A percentile compares a stretch with the other conserved stretches of the same genome.
phyloP scores from a whole-genome alignment of 2,113 vertebrate genomes.

The Pyxicephalus adspersus region DNA sequence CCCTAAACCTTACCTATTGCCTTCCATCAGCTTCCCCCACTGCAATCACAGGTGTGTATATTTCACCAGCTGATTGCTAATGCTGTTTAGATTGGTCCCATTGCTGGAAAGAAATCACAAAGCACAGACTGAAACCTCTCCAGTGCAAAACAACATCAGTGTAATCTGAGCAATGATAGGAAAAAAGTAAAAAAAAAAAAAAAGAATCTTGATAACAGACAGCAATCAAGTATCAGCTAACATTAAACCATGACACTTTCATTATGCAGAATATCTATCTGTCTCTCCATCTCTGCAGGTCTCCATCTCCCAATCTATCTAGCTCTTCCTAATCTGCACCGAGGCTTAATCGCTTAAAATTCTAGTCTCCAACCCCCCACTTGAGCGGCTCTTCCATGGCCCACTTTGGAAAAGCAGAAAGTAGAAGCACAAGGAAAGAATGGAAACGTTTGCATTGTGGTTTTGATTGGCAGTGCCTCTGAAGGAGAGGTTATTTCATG shows the following conservation, averaged over 20 bases:
- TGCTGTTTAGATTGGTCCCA: too few relatives aligned
- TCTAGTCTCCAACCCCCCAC: neutral
- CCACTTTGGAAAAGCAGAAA: constrained; percentile 53
- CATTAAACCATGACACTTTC: neutral
- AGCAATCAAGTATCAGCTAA: too few relatives aligned
- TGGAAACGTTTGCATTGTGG: constrained; percentile 70
- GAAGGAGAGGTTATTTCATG: constrained; percentile 72
- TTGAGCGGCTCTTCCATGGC: constrained; percentile 2
- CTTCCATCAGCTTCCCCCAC: too few relatives aligned
- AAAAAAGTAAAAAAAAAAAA: too few relatives aligned
- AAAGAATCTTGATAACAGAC: too few relatives aligned
- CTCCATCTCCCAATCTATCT: constrained; percentile 5
- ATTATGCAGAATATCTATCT: neutral
- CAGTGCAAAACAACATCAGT: too few relatives aligned
- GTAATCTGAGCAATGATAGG: too few relatives aligned
- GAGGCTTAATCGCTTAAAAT: neutral
- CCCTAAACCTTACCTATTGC: too few relatives aligned
- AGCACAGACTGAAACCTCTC: too few relatives aligned
- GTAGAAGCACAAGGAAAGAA: constrained; percentile 68
- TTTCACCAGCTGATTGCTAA: too few relatives aligned
- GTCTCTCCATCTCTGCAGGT: neutral
- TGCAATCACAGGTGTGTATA: too few relatives aligned
- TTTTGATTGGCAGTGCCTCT: constrained; percentile 71
- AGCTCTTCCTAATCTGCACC: neutral
- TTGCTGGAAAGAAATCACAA: too few relatives aligned